Base-by-base conservation (phyloP, 2,888 invertebrate genomes). In the Graphium colonna region DNA sequence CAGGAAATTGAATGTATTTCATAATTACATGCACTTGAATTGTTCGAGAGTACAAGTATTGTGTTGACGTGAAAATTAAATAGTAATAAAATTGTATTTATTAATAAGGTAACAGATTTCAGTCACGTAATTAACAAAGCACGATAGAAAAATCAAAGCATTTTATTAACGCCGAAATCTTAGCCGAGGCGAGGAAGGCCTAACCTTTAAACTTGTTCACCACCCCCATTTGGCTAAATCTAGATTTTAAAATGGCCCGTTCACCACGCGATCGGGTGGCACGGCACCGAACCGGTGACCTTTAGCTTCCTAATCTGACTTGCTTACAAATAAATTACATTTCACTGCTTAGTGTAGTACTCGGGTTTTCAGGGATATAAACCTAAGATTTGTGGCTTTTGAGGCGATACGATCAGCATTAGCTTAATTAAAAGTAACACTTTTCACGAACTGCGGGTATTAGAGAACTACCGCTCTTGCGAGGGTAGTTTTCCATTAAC, bases 241-340 rank as follows among this genome's bases (percentile, higher is more conserved):
- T 39, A 47, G 39, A 39, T 39, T 39, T 26, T 39, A 9, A n/a
- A 47, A 39, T 26, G 15, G 21, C 39, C 39, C 8, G 33, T 9
- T 33, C 4, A 9, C 17, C 46, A 36, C 46, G 47, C 47, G 39
- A 13, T 12, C 26, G 7, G 13, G 38, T 5, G 13, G 2, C 26
- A 17, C 8, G 39, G 13, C 36, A 9, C 12, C 12, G 36, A 9
- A 15, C 31, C 42, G 7, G n/a, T 49, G 33, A 41, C 41, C 41
- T 41, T 49, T 42, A 8, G 41, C 40, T 15, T 18, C 13, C 33
- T 39, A 47, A 47, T 39, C 47, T 16, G 15, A 39, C 17, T 12
- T 18, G 18, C 38, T 38, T 39, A 3, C 38, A 15, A 21, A 39
- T 47, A 39, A 39, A 47, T 47, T 38, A 47, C 47, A 12, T 36